A percentile compares a stretch with the other conserved stretches of the same genome.
These are phyloP conservation scores for Paracentrotus lividus DNA, from an alignment of 53 echinoderm and acorn worm genomes.

Conservation along the genomic window DNA sequence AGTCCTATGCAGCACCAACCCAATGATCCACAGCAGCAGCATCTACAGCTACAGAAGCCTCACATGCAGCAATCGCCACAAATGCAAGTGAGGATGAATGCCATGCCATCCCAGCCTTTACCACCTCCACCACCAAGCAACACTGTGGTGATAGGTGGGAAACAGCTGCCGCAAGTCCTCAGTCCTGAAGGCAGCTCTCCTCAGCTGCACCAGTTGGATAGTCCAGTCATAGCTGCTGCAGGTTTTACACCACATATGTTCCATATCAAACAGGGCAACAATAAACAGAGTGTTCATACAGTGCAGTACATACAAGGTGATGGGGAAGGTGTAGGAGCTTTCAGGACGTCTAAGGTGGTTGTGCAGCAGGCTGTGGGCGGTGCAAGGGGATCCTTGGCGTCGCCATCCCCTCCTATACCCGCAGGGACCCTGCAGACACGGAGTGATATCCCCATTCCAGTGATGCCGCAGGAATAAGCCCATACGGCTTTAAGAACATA, in stretches of 20 bases:
- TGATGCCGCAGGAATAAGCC: neutral
- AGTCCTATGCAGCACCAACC: slow-evolving; percentile 22
- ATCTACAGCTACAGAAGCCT: slow-evolving; percentile 16
- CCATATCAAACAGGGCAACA: slow-evolving; percentile 58
- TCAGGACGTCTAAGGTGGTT: slow-evolving; percentile 55
- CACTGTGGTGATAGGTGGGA: slow-evolving; percentile 46
- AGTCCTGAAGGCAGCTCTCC: slow-evolving; percentile 53
- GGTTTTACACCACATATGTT: slow-evolving; percentile 52
- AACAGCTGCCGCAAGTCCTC: slow-evolving; percentile 60
- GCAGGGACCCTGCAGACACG: slow-evolving; percentile 62
- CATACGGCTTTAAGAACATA: neutral
- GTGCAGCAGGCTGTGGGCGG: slow-evolving; percentile 46
- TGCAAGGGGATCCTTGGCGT: slow-evolving; percentile 28
- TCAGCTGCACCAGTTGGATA: slow-evolving; percentile 58
- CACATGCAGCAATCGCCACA: slow-evolving; percentile 54
- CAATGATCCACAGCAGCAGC: slow-evolving; percentile 10
- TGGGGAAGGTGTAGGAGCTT: slow-evolving; percentile 54
- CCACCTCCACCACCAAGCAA: slow-evolving; percentile 13
- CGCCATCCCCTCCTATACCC: slow-evolving; percentile 64
- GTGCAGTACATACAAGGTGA: slow-evolving; percentile 68
- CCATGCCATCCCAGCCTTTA: slow-evolving; percentile 30
- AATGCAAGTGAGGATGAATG: slow-evolving; percentile 1
- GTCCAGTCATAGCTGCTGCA: slow-evolving; percentile 17
- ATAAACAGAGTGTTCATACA: slow-evolving; percentile 62
- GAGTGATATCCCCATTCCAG: slow-evolving; percentile 13